Evolutionary conservation across 2,888 invertebrate genomes (phyloP), one percentile per base, ranked within the genome.

Genomic region (Eulithis prunata): DNA sequence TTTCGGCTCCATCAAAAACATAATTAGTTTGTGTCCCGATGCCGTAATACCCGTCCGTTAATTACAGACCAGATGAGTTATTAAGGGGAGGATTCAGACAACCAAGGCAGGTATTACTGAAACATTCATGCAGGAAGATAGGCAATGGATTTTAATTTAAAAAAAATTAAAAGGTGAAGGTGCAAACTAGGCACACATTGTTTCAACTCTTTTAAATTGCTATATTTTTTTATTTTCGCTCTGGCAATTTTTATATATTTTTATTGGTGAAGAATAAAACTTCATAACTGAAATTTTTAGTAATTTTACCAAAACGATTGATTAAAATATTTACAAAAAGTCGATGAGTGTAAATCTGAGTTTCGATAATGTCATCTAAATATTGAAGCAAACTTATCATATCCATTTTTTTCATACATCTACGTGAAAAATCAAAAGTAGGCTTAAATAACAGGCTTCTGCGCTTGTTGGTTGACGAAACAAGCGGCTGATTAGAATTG

Each of bases 401-500:
- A 21, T 21, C 2, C 21, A 21, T 21, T 54, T 14, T 11, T 51
- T 55, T 53, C 7, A 12, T 61, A 1, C 3, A 46, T 57, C 36
- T 32, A 32, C 10, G 54, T 41, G 12, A 56, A 54, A 57, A 65
- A 60, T 53, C 54, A 60, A 62, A 66, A 68, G 66, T 62, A 66
- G 61, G 49, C 70, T 64, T 66, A 65, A 72, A 73, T 70, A 70
- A 73, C 55, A 69, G 63, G 73, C 70, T 73, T 69, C 64, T 64
- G 58, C 57, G 64, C 57, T 68, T 63, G 68, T 71, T 38, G 66
- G 54, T 72, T 71, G 66, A 66, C 71, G 70, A 67, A 73, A 74
- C 71, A 71, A 73, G 68, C 60, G 68, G 66, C 69, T 73, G 71
- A 74, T 70, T 66, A 71, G 62, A 66, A 74, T 68, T 65, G 70